A percentile compares a stretch with the other conserved stretches of the same genome.
Evolutionary conservation across 2,113 vertebrate species (phyloP).

Genomic region (Melanostigma gelatinosum): DNA sequence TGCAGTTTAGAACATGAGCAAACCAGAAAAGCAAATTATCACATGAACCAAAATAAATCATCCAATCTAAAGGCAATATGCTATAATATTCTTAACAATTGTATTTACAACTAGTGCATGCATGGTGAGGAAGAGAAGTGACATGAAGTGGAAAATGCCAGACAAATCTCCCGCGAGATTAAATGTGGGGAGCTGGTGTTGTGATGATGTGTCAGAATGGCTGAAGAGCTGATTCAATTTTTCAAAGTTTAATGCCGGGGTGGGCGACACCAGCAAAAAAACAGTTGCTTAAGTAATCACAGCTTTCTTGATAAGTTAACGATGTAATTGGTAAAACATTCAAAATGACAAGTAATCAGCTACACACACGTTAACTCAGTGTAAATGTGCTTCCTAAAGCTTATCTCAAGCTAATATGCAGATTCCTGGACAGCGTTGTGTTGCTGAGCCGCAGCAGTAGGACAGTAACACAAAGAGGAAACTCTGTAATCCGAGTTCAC

Average conservation of each 20-base stretch:
- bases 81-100: not conserved
- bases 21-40: not conserved
- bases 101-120: conserved; percentile 22
- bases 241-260: conserved; percentile 1
- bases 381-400: not conserved
- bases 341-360: not conserved
- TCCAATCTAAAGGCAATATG: not conserved
- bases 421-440: not conserved
- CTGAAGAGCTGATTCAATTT: conserved; percentile 15
- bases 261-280: not conserved
- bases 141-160: conserved; percentile 52
- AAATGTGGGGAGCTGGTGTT: conserved; percentile 26
- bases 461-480: not conserved
- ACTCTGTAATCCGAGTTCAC: not conserved
- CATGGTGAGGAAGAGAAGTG: conserved; percentile 50
- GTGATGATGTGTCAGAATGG: conserved; percentile 56
- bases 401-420: not conserved
- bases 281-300: not conserved
- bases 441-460: not conserved
- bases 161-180: conserved; percentile 45
- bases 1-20: not conserved
- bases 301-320: not conserved
- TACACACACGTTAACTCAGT: not conserved
- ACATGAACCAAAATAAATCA: not conserved
- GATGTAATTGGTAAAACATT: not conserved